Percentiles rank a stretch among this genome's conserved stretches.
Conservation (phyloP, 2,888 invertebrate genomes). For the Mechanitis mazaeus region DNA sequence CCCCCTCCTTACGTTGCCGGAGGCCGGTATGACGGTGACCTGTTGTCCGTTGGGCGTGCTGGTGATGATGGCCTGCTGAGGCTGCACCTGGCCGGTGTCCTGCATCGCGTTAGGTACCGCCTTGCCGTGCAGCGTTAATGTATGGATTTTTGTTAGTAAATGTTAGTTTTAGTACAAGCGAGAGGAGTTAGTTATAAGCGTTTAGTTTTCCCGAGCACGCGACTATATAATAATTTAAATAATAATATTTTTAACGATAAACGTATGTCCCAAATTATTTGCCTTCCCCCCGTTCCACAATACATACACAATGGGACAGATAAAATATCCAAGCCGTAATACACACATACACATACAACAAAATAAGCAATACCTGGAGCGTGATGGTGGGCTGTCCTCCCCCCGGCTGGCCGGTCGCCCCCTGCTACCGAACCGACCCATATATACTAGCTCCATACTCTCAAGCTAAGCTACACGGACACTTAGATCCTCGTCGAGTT, state of each 20-base stretch:
- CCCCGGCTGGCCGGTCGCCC: conserved; percentile 43
- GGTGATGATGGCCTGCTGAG: conserved; percentile 81
- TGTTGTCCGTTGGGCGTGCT: conserved; percentile 87
- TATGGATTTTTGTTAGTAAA: conserved; percentile 4
- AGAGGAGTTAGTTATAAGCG: too few species aligned
- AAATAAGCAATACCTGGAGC: conserved; percentile 54
- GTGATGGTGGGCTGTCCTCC: conserved; percentile 64
- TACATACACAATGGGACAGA: too few species aligned
- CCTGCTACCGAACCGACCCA: conserved; percentile 59
- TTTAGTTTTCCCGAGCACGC: too few species aligned
- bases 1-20: conserved; percentile 63
- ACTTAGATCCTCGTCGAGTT: too few species aligned
- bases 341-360: too few species aligned
- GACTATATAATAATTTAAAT: too few species aligned
- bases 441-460: conserved; percentile 21
- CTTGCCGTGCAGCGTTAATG: conserved; percentile 54
- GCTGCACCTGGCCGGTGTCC: conserved; percentile 50
- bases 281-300: too few species aligned
- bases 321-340: too few species aligned
- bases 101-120: conserved; percentile 70
- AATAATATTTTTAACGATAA: too few species aligned
- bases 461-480: conserved; percentile 25
- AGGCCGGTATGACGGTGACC: conserved; percentile 86
- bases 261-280: too few species aligned
- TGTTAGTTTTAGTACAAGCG: not conserved